These are phyloP conservation scores for Sialis fuliginosa DNA, from an alignment of 2,888 invertebrate species.

Conservation along the genomic window DNA sequence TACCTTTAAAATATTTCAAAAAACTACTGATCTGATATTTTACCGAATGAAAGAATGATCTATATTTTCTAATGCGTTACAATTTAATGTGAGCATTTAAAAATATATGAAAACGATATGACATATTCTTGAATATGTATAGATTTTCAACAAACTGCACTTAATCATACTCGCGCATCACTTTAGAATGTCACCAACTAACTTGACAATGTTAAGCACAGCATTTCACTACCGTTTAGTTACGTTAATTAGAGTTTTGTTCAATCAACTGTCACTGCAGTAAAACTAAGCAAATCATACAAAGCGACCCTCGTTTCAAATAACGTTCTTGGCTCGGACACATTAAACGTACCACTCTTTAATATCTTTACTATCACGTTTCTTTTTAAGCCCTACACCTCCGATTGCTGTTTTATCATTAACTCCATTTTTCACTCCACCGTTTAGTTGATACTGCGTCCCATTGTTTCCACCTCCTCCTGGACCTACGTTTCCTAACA, in stretches of 20 bases:
- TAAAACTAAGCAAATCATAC: no score
- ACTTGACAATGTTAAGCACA: no score
- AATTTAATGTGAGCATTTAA: not conserved
- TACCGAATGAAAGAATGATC: not conserved
- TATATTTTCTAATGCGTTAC: not conserved
- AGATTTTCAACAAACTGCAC: not conserved
- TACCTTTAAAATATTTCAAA: no score
- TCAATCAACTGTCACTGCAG: no score
- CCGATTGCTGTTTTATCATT: constrained; percentile 16
- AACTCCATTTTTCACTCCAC: constrained; percentile 32
- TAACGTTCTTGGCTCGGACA: not conserved
- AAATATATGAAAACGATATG: constrained; percentile 6
- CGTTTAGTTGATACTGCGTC: constrained; percentile 29
- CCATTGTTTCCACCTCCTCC: constrained; percentile 28
- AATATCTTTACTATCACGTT: constrained; percentile 70
- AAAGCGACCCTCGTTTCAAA: not conserved
- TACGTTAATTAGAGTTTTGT: no score
- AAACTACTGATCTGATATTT: no score
- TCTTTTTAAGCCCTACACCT: constrained; percentile 28
- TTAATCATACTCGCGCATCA: no score
- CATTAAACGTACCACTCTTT: constrained; percentile 82
- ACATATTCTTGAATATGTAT: constrained; percentile 6
- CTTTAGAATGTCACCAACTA: not conserved
- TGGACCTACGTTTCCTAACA: constrained; percentile 29
- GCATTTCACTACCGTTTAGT: no score